phyloP scores from a whole-genome alignment of 2,888 invertebrate species.

The Megaustenia siamemsis region DNA sequence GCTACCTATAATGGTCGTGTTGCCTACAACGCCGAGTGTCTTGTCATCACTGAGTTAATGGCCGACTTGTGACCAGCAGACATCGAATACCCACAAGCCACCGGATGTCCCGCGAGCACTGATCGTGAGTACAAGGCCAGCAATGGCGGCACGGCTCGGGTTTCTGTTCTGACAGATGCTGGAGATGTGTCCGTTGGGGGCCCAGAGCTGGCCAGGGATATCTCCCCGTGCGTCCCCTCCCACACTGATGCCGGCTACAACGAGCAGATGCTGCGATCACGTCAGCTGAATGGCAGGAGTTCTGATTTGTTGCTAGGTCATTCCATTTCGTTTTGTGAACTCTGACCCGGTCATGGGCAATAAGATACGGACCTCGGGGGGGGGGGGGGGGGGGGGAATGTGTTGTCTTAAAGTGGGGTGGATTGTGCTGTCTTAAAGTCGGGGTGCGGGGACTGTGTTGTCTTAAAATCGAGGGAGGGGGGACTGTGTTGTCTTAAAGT shows the following conservation, averaged over 20 bases:
- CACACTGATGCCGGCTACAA: neutral
- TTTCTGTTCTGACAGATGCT: constrained; percentile 41
- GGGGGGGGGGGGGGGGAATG: too few relatives aligned
- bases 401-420: too few relatives aligned
- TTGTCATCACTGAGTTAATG: too few relatives aligned
- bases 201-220: constrained; percentile 22
- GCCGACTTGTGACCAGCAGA: too few relatives aligned
- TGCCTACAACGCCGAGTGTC: too few relatives aligned
- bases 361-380: neutral
- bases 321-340: neutral
- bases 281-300: neutral
- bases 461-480: too few relatives aligned
- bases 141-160: neutral
- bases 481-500: too few relatives aligned
- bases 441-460: too few relatives aligned
- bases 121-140: neutral
- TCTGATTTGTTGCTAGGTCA: neutral
- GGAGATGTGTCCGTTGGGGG: constrained; percentile 20
- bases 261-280: constrained; percentile 18
- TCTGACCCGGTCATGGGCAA: neutral
- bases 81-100: neutral
- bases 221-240: neutral
- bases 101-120: too few relatives aligned
- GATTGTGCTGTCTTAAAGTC: too few relatives aligned
- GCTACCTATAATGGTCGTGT: too few relatives aligned